Conservation (phyloP, 2,113 vertebrate species). For the Rhombomys opimus region DNA sequence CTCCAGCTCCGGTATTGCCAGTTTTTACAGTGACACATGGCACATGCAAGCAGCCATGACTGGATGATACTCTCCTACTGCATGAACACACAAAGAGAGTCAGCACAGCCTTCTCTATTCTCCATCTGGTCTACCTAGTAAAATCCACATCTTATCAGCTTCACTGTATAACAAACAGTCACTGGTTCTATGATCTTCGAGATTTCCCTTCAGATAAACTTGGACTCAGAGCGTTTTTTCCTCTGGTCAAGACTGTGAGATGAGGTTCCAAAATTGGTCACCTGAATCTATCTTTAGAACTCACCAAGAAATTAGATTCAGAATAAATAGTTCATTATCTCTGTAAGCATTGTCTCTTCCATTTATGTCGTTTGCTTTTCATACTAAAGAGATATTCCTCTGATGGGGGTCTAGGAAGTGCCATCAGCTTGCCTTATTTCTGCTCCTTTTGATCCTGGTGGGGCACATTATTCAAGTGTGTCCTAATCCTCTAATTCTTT, state of each 20-base stretch:
- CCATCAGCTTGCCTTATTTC: background rate
- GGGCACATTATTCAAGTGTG: background rate
- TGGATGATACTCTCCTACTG: no score
- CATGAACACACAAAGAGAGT: background rate
- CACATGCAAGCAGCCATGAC: fast-evolving
- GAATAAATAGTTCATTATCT: background rate
- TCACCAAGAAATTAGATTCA: background rate
- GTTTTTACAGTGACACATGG: fast-evolving
- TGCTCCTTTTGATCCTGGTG: background rate
- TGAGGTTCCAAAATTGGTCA: background rate
- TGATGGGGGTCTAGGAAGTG: background rate
- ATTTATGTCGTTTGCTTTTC: background rate
- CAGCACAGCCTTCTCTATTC: background rate
- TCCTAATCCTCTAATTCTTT: no score
- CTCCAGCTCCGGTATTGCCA: fast-evolving
- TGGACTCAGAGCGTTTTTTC: background rate
- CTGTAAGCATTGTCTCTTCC: background rate
- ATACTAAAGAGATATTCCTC: background rate
- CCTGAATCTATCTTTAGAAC: background rate
- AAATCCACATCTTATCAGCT: background rate
- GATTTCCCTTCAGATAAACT: background rate
- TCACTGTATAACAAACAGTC: no score
- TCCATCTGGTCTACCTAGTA: background rate
- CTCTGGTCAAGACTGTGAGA: background rate
- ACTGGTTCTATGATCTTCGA: background rate